Base-by-base conservation (phyloP, 2,888 invertebrate species). In the Mechanitis messenoides region DNA sequence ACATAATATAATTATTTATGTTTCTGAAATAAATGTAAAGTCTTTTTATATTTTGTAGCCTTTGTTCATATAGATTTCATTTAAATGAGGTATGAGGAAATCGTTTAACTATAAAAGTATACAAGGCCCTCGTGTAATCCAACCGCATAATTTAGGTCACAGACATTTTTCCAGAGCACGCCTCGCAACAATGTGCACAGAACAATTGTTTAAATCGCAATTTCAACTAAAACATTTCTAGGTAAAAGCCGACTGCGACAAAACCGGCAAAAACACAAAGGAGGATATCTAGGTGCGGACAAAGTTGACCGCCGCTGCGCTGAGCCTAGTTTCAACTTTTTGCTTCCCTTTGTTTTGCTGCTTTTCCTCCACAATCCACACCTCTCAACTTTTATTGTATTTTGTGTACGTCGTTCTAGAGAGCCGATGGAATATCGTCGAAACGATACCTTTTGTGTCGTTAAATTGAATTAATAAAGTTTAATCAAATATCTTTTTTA, bases 191-290 rank as follows among this genome's bases (percentile, higher is more conserved):
- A 33, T 47, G 45, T 62, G 5, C 35, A 58, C 12, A 63, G 42
- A 63, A 59, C 63, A 66, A 66, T 66, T 64, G 55, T 66, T 64
- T 66, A 61, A 66, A 66, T 66, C 61, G 65, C 65, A 66, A 66
- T 63, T 63, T 57, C 61, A 63, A 66, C 64, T 66, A 63, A 61
- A 66, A 64, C 63, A 60, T 59, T 58, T 64, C 61, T 61, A 55
- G 56, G 53, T 63, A 66, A 64, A 65, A 63, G 60, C 57, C 56
- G 59, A 57, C 62, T 12, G 50, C 59, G 65, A 69, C 65, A 66
- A 64, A 62, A 66, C 65, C 64, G 58, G 50, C 64, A 61, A 65
- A 68, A 68, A 68, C 47, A 65, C 65, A 65, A 67, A 68, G 66
- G 66, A 53, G 46, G 56, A 42, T 63, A 61, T 65, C 60, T 62